Conservation (phyloP, 2,888 invertebrate species). For the Trissolcus brochymenae region DNA sequence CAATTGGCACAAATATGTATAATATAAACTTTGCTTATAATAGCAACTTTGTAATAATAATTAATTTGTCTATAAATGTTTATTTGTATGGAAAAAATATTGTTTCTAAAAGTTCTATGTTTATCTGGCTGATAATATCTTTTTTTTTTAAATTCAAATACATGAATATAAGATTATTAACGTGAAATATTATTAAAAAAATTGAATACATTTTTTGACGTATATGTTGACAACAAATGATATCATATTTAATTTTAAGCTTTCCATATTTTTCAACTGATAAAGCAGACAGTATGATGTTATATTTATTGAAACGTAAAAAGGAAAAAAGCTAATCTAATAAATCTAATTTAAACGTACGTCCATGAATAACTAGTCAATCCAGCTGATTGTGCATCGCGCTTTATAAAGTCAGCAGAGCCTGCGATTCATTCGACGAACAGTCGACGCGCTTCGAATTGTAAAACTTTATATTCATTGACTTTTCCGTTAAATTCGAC, state of each 20-base stretch:
- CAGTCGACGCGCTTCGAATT: conserved; percentile 55
- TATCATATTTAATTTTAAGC: conserved; percentile 24
- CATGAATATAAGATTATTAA: too few relatives aligned
- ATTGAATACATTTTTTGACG: too few relatives aligned
- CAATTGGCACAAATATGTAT: too few relatives aligned
- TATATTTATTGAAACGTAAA: conserved; percentile 36
- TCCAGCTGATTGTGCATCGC: conserved; percentile 53
- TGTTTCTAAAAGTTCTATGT: too few relatives aligned
- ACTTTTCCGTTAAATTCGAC: conserved; percentile 55
- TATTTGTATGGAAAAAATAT: too few relatives aligned
- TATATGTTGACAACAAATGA: too few relatives aligned
- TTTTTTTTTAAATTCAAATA: too few relatives aligned
- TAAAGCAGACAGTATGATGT: conserved; percentile 29
- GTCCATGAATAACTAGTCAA: conserved; percentile 51
- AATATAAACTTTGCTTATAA: too few relatives aligned
- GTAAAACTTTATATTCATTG: conserved; percentile 58
- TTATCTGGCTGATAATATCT: too few relatives aligned
- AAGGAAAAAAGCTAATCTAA: conserved; percentile 52
- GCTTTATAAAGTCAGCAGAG: conserved; percentile 48
- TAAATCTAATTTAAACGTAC: conserved; percentile 54
- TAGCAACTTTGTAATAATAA: too few relatives aligned
- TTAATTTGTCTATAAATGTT: too few relatives aligned
- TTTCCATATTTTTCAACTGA: conserved; percentile 25
- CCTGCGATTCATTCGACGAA: conserved; percentile 53
- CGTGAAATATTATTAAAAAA: too few relatives aligned